Evolutionary conservation across 2,888 invertebrate species (phyloP).

Genomic region (Caenorhabditis sp.): DNA sequence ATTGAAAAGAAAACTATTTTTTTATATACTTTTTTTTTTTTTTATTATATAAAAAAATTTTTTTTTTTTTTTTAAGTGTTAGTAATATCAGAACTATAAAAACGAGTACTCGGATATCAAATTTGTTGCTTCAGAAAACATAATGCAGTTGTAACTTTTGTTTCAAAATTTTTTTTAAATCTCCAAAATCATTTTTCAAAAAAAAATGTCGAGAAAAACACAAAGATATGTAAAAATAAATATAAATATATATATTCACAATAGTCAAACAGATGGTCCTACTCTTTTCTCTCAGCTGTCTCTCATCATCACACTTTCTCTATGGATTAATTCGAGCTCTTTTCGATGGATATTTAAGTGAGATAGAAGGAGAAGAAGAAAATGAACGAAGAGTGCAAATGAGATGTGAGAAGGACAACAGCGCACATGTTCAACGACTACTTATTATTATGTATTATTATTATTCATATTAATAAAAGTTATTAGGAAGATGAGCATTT

Average conservation of each 20-base stretch:
- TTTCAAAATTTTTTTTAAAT: no score
- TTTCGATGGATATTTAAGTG: background rate
- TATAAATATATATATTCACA: background rate
- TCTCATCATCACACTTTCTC: slow-evolving; percentile 1
- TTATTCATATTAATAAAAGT: background rate
- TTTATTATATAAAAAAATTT: no score
- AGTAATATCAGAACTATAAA: no score
- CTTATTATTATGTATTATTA: background rate
- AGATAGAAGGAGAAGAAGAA: background rate
- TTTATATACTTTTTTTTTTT: no score
- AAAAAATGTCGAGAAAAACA: background rate
- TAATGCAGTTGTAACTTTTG: no score
- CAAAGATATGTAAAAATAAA: slow-evolving; percentile 6
- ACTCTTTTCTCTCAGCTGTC: background rate
- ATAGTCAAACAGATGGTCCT: background rate
- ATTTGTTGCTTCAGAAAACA: no score
- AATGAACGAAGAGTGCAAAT: background rate
- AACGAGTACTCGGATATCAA: no score
- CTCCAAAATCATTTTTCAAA: background rate
- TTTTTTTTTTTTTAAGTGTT: no score
- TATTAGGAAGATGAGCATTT: background rate
- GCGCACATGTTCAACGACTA: background rate
- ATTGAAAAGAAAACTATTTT: no score
- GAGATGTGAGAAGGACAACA: background rate
- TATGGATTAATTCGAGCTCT: background rate